phyloP scores from a whole-genome alignment of 2,113 vertebrate genomes.

The Oenanthe melanoleuca region DNA sequence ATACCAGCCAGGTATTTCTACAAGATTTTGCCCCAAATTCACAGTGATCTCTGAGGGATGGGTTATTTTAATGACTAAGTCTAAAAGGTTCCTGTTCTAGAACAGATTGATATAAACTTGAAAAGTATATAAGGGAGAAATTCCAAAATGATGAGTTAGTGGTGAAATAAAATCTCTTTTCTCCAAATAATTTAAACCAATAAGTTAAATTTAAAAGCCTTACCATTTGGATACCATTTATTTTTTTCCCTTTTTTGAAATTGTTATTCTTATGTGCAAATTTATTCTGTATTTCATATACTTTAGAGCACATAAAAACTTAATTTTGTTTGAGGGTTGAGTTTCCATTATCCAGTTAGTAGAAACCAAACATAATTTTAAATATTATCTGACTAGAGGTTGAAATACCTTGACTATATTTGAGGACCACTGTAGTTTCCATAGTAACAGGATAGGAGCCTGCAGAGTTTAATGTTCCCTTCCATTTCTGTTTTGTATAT shows the following conservation, averaged over 20 bases:
- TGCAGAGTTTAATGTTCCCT: neutral
- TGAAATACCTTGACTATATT: neutral
- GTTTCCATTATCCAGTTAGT: neutral
- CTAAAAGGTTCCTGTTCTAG: neutral
- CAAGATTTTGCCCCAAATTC: neutral
- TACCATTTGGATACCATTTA: neutral
- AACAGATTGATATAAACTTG: neutral
- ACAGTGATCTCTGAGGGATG: fast-evolving
- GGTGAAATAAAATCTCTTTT: neutral
- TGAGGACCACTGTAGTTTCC: neutral
- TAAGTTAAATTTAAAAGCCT: neutral
- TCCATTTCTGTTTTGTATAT: neutral
- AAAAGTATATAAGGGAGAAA: neutral
- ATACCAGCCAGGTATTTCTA: neutral
- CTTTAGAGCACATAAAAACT: neutral
- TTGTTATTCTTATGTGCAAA: neutral
- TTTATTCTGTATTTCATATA: neutral
- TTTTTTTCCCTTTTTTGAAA: neutral
- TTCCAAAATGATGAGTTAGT: neutral
- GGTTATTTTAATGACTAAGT: neutral
- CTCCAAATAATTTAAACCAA: neutral
- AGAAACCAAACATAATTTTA: neutral
- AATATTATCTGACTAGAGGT: neutral
- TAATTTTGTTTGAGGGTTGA: neutral
- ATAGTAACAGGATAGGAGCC: neutral